Conservation (phyloP, 2,113 vertebrate genomes). For the Agelaius tricolor region DNA sequence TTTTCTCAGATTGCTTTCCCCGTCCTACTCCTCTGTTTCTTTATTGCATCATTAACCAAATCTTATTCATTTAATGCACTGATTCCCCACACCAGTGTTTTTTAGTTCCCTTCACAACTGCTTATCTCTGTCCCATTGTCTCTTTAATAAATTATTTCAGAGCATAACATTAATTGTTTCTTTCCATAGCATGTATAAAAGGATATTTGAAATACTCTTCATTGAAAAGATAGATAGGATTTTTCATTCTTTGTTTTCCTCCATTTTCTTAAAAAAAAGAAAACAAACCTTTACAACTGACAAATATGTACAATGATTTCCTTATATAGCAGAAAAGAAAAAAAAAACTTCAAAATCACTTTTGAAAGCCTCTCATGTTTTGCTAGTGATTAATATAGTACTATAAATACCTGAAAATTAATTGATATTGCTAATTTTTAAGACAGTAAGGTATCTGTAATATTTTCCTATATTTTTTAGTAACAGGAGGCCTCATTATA, state of each 20-base stretch:
- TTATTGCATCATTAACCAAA: background rate
- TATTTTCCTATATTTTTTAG: background rate
- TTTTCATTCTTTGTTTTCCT: background rate
- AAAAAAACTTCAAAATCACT: background rate
- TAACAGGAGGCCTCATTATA: slow-evolving; percentile 23
- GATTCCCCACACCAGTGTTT: background rate
- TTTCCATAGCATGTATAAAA: background rate
- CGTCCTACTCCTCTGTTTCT: background rate
- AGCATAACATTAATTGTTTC: background rate
- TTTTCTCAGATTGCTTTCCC: background rate
- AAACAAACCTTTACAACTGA: background rate
- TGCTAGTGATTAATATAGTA: background rate
- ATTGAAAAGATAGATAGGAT: background rate
- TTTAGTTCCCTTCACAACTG: background rate
- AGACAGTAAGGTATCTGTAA: background rate
- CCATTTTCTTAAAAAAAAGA: background rate
- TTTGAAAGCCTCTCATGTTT: background rate
- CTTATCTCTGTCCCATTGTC: background rate
- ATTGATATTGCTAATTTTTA: slow-evolving; percentile 8
- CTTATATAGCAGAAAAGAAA: background rate
- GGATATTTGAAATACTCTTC: background rate
- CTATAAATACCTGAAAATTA: background rate
- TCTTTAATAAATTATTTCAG: background rate
- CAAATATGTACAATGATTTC: background rate
- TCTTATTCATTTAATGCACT: background rate